Evolutionary conservation across 1,140 invertebrate species (phyloP), one percentile per base, ranked within the genome.

Genomic region (Zeugodacus cucurbitae): DNA sequence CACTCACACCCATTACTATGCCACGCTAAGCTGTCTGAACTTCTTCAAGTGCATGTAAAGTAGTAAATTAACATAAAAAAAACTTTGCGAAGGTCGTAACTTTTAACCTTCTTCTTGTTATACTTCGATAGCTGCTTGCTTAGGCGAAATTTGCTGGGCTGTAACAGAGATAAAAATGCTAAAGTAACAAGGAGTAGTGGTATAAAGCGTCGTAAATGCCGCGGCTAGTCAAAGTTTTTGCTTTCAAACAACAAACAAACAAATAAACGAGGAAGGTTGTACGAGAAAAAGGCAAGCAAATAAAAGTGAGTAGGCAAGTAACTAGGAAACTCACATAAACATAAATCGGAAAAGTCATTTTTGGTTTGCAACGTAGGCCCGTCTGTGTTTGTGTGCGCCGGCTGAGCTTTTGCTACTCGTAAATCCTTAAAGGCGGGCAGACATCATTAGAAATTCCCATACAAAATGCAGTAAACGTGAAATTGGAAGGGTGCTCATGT

Each of bases 241-340:
- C n/a, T 48, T 20, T 5, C 74, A 82, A 82, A 82, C 34, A 82
- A 54, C 74, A 82, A 82, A 82, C 41, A 82, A 48, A 54, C 74
- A 82, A 82, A 82, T 74, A 74, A 74, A 74, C 20, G 70, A 41
- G 34, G 17, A 37, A 74, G 70, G 37, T 22, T 74, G 70, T 34
- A 74, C 2, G 1, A 41, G 1, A 41, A 74, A 41, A 34, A 34
- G 32, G 22, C 26, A 74, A 41, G 17, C 70, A 74, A 74, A 74
- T 82, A 54, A 82, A 54, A 82, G 44, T n/a, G n/a, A n/a, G n/a
- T n/a, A n/a, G 74, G 41, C 44, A 82, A 82, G 74, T 54, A 82
- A 82, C 74, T 82, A 82, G 41, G n/a, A 82, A 82, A 82, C 74
- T 82, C 74, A 82, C 74, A 82, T 82, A 82, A 82, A 82, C 74